Base-by-base conservation (phyloP, 2,113 vertebrate genomes). In the Lipophrys pholis region DNA sequence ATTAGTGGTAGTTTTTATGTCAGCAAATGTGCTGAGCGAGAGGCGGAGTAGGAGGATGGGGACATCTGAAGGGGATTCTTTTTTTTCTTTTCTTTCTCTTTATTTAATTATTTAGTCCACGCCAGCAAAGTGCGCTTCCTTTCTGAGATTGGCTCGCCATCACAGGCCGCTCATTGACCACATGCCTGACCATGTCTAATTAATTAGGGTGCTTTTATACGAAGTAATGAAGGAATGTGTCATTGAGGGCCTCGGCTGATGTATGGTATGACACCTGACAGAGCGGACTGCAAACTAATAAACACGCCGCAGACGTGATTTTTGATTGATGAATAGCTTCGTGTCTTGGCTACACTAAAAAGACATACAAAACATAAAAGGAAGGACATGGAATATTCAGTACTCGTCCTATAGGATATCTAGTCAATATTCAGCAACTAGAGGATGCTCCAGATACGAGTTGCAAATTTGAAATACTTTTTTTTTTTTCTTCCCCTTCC, bases 121-220 rank as follows among this genome's bases (percentile, higher is more conserved):
- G 30, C 49, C 59, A 57, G 55, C 40, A 63, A 75, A 68, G 35
- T 69, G 54, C 40, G 10, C 21, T 30, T 30, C 21, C 4, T 49
- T 46, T 77, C 42, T 43, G 7, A 75, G 60, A 72, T 64, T 41
- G 53, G 41, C 30, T 52, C 12, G 36, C 14, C 69, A 12, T 82
- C 65, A 62, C 42, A 73, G 55, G 39, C 41, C 49, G 65, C 68
- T 84, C 45, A 83, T 41, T 76, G 76, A 74, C 69, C 62, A 51
- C 70, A 64, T 55, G 46, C 43, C 52, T 46, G 43, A 61, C 65
- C 36, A 52, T 36, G 48, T 65, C 59, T 62, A 62, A 73, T 82
- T 78, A 79, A 81, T 76, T 68, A 65, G 48, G 53, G 36, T 30
- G 56, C 54, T 61, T 78, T 69, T 7, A 2, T 49, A 42, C 35